A percentile compares a stretch with the other conserved stretches of the same genome.
These are phyloP conservation scores for Gymnopithys bicolor DNA, from an alignment of 2,797 vertebrate genomes.

Conservation along the genomic window DNA sequence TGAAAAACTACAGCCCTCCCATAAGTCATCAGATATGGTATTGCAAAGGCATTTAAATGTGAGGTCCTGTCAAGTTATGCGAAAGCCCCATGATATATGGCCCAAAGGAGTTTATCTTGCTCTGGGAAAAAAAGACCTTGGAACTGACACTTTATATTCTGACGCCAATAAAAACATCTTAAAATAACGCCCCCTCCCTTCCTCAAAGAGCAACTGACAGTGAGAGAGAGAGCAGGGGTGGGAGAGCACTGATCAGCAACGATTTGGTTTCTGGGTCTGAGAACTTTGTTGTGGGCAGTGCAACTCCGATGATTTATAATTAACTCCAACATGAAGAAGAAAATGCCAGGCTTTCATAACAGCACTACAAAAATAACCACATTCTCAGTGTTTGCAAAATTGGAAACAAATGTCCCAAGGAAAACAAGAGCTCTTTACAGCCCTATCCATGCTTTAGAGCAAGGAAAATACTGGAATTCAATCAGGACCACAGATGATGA, in stretches of 20 bases:
- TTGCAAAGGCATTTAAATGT: slow-evolving; percentile 79
- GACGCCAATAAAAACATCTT: slow-evolving; percentile 95
- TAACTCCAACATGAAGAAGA: slow-evolving; percentile 88
- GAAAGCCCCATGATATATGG: slow-evolving; percentile 77
- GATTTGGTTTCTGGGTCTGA: slow-evolving; percentile 83
- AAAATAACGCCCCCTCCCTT: slow-evolving; percentile 88
- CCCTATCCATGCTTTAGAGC: slow-evolving; percentile 74
- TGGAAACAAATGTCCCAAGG: slow-evolving; percentile 90
- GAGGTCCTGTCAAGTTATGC: slow-evolving; percentile 76
- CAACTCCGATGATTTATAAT: slow-evolving; percentile 83
- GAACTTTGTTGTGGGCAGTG: slow-evolving; percentile 83
- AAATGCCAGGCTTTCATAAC: slow-evolving; percentile 90
- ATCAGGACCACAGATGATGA: slow-evolving; percentile 84
- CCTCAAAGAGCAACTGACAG: slow-evolving; percentile 75
- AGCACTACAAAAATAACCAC: slow-evolving; percentile 84
- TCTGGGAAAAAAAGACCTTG: slow-evolving; percentile 93
- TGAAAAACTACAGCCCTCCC: slow-evolving; percentile 70
- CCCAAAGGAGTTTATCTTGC: slow-evolving; percentile 80
- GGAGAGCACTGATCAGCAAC: slow-evolving; percentile 75
- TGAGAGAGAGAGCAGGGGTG: slow-evolving; percentile 74
- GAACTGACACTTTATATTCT: slow-evolving; percentile 87
- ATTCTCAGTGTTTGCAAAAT: slow-evolving; percentile 85
- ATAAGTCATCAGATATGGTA: slow-evolving; percentile 75
- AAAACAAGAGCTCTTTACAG: slow-evolving; percentile 80
- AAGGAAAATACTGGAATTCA: slow-evolving; percentile 80